Conservation (phyloP, 2,888 invertebrate genomes). For the Limnephilus auricula region DNA sequence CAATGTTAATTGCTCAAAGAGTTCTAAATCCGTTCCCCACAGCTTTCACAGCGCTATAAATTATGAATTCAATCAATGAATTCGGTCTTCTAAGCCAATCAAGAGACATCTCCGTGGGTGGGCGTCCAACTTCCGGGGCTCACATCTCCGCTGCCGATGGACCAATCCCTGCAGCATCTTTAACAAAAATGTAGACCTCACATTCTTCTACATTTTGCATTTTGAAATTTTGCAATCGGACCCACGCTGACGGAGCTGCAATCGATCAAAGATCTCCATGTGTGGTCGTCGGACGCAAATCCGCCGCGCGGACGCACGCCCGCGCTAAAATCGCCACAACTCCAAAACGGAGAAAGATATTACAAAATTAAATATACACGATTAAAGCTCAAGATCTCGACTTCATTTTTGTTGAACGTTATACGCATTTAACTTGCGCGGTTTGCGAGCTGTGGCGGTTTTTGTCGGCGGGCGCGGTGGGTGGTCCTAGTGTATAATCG, state of each 20-base stretch:
- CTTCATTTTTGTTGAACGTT: slow-evolving; percentile 11
- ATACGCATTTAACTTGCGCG: slow-evolving; percentile 24
- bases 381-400: slow-evolving; percentile 20
- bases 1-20: neutral
- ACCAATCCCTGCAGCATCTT: neutral
- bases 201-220: slow-evolving; percentile 37
- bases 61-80: slow-evolving; percentile 64
- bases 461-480: slow-evolving; percentile 51
- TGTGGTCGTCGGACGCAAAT: slow-evolving; percentile 34
- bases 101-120: slow-evolving; percentile 55
- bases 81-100: slow-evolving; percentile 42
- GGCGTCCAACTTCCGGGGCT: slow-evolving; percentile 55
- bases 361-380: neutral
- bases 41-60: slow-evolving; percentile 49
- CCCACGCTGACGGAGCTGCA: slow-evolving; percentile 69
- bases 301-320: slow-evolving; percentile 18
- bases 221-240: slow-evolving; percentile 67
- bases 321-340: slow-evolving; percentile 33
- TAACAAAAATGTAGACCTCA: slow-evolving; percentile 46
- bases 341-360: slow-evolving; percentile 29
- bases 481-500: slow-evolving; percentile 52
- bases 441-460: slow-evolving; percentile 46
- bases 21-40: neutral
- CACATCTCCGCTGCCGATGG: slow-evolving; percentile 11
- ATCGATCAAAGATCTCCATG: slow-evolving; percentile 55